Base-by-base conservation (phyloP, 2,113 vertebrate genomes). In the Hassar affinis region DNA sequence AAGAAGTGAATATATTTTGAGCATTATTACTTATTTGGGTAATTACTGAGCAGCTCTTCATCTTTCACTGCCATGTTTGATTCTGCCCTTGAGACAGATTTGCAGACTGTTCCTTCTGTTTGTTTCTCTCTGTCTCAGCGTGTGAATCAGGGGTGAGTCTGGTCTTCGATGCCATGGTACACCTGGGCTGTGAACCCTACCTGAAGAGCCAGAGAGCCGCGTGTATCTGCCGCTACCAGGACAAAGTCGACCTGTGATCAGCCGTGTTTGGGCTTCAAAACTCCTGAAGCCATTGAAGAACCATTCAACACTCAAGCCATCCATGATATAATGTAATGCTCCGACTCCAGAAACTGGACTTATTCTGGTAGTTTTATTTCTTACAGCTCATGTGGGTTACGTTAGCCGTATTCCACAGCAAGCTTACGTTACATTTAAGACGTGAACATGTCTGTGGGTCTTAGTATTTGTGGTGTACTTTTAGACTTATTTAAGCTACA, bases 121-220 rank as follows among this genome's bases (percentile, higher is more conserved):
- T 76, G n/a, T 76, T 8, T 68, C 64, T 45, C 33, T 30, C 54
- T 42, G 20, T 42, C 25, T 22, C 94, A 99, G 97, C 96, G 0
- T 99, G 98, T 88, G 96, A 99, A 87, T 95, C 95, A 7, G 90
- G 96, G 0, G 95, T 98, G 87, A 95, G 93, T 22, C 92, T 98
- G 84, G 86, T 99, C 82, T 98, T 99, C 77, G 96, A 98, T 85
- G 94, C 96, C 0, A 96, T 99, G 8, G 96, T 98, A 91, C 97
- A 98, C 84, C 82, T 99, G 87, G 98, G 98, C 82, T 99, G 98
- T 86, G 98, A 98, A 69, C 97, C 98, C 0, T 99, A 98, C 91
- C 92, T 99, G 94, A 97, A 99, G 81, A 97, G 97, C 85, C 98
- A 99, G 87, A 93, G 96, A 69, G 95, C 94, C 1, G 96, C 97